Percentiles rank a stretch among this genome's conserved stretches.
Evolutionary conservation across 2,797 vertebrate species (phyloP).

Genomic region (Falco columbarius): DNA sequence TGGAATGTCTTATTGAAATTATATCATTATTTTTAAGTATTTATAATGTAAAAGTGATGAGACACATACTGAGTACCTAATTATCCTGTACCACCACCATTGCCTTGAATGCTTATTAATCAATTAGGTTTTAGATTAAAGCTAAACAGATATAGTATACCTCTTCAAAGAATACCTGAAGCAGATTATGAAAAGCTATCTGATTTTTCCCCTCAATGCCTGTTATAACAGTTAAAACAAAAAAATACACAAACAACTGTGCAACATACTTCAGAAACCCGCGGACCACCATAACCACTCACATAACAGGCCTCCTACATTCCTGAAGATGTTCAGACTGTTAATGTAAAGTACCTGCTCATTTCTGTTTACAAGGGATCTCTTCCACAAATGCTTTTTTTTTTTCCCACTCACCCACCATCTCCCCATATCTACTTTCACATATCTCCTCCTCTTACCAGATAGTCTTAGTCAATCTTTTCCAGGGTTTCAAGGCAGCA

Average conservation of each 20-base stretch:
- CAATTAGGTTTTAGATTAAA: background rate
- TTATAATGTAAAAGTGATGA: background rate
- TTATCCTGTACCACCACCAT: background rate
- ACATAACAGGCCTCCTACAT: background rate
- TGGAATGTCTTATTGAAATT: slow-evolving; percentile 1
- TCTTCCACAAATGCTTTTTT: background rate
- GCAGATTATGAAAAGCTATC: background rate
- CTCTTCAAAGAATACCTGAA: background rate
- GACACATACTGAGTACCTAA: background rate
- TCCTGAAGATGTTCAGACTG: background rate
- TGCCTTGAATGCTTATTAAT: slow-evolving; percentile 3
- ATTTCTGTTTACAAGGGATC: background rate
- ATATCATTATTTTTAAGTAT: background rate
- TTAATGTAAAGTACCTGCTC: background rate
- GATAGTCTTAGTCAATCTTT: background rate
- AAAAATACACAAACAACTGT: background rate
- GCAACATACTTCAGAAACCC: background rate
- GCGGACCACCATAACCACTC: background rate
- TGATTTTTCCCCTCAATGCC: background rate
- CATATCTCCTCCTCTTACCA: background rate
- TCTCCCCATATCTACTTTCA: background rate
- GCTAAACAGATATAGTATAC: background rate
- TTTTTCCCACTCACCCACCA: background rate
- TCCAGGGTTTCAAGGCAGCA: background rate
- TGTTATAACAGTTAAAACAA: background rate